Conservation (phyloP, 2,888 invertebrate genomes). For the Pharmacophagus antenor region DNA sequence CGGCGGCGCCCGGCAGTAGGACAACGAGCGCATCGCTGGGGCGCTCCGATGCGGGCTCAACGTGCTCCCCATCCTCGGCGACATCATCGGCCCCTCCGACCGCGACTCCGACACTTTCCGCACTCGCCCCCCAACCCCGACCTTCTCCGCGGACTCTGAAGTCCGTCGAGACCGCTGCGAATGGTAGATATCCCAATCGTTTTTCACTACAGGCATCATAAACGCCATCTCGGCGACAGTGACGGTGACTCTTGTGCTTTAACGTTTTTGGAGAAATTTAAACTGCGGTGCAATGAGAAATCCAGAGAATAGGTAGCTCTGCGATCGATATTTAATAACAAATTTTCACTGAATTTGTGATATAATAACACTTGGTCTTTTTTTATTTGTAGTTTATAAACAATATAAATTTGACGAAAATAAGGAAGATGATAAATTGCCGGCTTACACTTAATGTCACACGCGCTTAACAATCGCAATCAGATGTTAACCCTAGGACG, state of each 20-base stretch:
- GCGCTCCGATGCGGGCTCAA: conserved; percentile 84
- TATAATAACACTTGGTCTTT: conserved; percentile 40
- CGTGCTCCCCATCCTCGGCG: conserved; percentile 81
- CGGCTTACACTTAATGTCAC: conserved; percentile 76
- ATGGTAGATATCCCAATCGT: conserved; percentile 96
- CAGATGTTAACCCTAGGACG: conserved; percentile 76
- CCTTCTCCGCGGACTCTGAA: conserved; percentile 83
- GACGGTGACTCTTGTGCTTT: conserved; percentile 64
- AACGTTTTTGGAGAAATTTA: conserved; percentile 67
- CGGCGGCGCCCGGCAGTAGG: conserved; percentile 73
- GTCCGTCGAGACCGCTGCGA: conserved; percentile 87
- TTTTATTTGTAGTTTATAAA: conserved; percentile 41
- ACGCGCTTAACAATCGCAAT: conserved; percentile 53
- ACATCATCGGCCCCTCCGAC: conserved; percentile 86
- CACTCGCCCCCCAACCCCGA: conserved; percentile 41
- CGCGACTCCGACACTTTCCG: conserved; percentile 87
- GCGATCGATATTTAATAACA: conserved; percentile 49
- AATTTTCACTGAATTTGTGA: conserved; percentile 34
- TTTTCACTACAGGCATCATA: conserved; percentile 97
- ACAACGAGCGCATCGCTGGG: conserved; percentile 83
- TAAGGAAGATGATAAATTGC: conserved; percentile 33
- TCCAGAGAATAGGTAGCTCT: conserved; percentile 48
- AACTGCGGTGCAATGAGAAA: conserved; percentile 47
- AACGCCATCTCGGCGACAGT: conserved; percentile 88
- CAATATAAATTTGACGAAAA: conserved; percentile 42